Evolutionary conservation across 2,113 vertebrate species (phyloP).

Genomic region (Salvator merianae): DNA sequence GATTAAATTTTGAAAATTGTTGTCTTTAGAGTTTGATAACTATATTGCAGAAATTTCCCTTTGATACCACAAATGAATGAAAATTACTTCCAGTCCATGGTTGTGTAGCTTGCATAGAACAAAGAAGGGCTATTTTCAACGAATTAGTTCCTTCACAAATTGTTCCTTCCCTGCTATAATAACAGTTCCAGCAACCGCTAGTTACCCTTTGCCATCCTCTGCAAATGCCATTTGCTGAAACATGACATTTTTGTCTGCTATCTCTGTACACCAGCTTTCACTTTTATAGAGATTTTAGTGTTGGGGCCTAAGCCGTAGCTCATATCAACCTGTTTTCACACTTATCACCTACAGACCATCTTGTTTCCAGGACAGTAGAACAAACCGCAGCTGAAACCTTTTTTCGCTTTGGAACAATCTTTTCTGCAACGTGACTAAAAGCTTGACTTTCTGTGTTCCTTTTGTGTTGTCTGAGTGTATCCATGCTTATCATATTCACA

Average conservation of each 20-base stretch:
- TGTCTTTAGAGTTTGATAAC: no score
- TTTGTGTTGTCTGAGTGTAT: conserved; percentile 37
- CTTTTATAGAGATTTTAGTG: conserved; percentile 65
- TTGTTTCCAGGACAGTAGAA: conserved; percentile 51
- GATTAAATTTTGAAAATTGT: no score
- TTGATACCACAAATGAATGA: neutral
- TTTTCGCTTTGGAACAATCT: conserved; percentile 29
- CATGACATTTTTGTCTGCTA: conserved; percentile 62
- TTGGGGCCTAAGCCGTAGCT: conserved; percentile 52
- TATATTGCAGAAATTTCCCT: neutral
- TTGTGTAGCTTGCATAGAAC: conserved; percentile 20
- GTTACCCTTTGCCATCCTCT: conserved; percentile 25
- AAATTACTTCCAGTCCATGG: conserved; percentile 6
- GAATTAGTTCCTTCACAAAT: neutral
- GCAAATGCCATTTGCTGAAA: conserved; percentile 60
- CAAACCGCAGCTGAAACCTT: conserved; percentile 26
- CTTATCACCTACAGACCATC: conserved; percentile 61
- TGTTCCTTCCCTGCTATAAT: conserved; percentile 18
- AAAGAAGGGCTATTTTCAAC: conserved; percentile 31
- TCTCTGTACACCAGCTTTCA: conserved; percentile 64
- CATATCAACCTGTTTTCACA: conserved; percentile 53
- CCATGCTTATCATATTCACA: conserved; percentile 44
- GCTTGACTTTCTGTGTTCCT: conserved; percentile 19
- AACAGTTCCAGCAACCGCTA: conserved; percentile 50
- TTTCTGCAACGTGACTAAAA: conserved; percentile 28